Conservation (phyloP, 2,888 invertebrate genomes). For the Noctua janthe region DNA sequence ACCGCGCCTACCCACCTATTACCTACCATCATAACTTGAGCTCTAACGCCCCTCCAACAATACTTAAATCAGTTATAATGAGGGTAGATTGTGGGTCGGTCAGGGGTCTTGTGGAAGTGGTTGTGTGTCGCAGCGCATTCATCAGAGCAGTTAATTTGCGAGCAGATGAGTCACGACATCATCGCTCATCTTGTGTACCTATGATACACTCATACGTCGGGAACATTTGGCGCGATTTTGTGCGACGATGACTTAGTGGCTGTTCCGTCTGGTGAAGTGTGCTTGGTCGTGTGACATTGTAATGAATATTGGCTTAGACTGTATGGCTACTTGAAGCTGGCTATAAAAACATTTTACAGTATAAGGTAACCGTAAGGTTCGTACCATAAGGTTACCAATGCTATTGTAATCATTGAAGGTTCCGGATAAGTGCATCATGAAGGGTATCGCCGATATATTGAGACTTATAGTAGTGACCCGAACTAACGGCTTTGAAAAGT, state of each 20-base stretch:
- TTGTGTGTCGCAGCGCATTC: conserved; percentile 81
- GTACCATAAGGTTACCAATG: not conserved
- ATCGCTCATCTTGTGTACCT: conserved; percentile 86
- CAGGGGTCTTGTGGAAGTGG: conserved; percentile 74
- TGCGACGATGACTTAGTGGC: conserved; percentile 48
- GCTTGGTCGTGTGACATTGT: conserved; percentile 7
- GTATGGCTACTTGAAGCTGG: not conserved
- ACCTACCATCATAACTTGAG: conserved; percentile 73
- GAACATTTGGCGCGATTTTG: conserved; percentile 78
- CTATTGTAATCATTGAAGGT: not conserved
- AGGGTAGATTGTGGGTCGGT: conserved; percentile 54
- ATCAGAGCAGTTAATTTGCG: conserved; percentile 89
- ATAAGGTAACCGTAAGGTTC: not conserved
- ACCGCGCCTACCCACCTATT: conserved; percentile 81
- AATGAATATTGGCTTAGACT: conserved; percentile 9
- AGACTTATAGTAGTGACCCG: not conserved
- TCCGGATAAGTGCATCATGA: not conserved
- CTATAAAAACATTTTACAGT: not conserved
- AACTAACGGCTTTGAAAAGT: not conserved
- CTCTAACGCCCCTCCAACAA: conserved; percentile 62
- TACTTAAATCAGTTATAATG: conserved; percentile 52
- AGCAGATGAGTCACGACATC: conserved; percentile 87
- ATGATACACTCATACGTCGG: conserved; percentile 79
- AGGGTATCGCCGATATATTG: not conserved
- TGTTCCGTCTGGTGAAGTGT: conserved; percentile 13